These are phyloP conservation scores for Amaurobius ferox DNA, from an alignment of 2,888 invertebrate species.

Conservation along the genomic window DNA sequence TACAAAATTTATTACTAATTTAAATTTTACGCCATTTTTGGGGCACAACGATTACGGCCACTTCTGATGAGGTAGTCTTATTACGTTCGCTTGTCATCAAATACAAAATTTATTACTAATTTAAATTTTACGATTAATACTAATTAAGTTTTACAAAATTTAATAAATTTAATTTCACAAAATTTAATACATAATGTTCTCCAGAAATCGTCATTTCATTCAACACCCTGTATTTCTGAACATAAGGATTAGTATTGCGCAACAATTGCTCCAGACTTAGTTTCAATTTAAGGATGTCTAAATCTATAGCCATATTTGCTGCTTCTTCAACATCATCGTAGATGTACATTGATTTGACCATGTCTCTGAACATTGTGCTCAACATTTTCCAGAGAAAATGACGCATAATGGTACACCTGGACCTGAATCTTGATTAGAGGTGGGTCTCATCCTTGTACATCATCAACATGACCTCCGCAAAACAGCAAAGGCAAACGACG, in stretches of 20 bases:
- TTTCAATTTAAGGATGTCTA: not conserved
- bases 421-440: not conserved
- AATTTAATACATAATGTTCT: not conserved
- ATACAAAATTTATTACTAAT: no score
- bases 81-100: no score
- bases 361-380: not conserved
- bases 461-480: not conserved
- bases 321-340: not conserved
- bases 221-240: constrained; percentile 19
- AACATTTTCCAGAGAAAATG: constrained; percentile 11
- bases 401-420: not conserved
- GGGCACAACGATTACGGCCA: no score
- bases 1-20: no score
- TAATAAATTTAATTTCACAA: no score
- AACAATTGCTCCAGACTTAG: constrained; percentile 1
- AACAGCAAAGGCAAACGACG: not conserved
- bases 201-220: no score
- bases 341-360: not conserved
- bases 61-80: no score
- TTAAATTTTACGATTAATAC: no score
- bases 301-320: constrained; percentile 5
- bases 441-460: not conserved
- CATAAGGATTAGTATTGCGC: constrained; percentile 1
- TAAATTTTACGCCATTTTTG: no score
- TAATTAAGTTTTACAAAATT: no score